A percentile compares a stretch with the other conserved stretches of the same genome.
phyloP scores from a whole-genome alignment of 2,888 invertebrate genomes.

The Polydrusus tereticollis region DNA sequence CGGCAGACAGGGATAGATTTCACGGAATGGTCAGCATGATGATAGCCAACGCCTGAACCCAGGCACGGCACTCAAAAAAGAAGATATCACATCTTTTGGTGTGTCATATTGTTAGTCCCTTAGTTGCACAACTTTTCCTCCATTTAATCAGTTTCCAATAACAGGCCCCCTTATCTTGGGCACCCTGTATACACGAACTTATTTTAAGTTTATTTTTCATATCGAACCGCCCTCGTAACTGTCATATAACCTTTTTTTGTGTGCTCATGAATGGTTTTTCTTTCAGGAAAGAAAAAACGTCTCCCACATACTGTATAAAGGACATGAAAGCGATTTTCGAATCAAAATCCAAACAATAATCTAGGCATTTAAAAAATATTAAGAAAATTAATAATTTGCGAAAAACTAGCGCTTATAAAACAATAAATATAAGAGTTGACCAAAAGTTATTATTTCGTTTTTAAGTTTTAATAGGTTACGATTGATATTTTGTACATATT shows the following conservation, averaged over 20 bases:
- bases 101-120: too few relatives aligned
- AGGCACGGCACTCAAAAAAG: too few relatives aligned
- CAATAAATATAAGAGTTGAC: constrained; percentile 31
- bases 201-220: too few relatives aligned
- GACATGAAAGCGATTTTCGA: constrained; percentile 89
- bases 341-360: constrained; percentile 72
- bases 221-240: too few relatives aligned
- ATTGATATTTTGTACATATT: constrained; percentile 24
- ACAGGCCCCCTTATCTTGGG: too few relatives aligned
- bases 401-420: constrained; percentile 18
- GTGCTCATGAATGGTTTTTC: constrained; percentile 32
- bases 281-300: constrained; percentile 77
- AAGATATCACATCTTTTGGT: too few relatives aligned
- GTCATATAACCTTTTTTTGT: too few relatives aligned
- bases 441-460: constrained; percentile 37
- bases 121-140: too few relatives aligned
- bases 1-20: too few relatives aligned
- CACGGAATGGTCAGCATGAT: too few relatives aligned
- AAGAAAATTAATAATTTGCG: constrained; percentile 25
- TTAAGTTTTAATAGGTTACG: constrained; percentile 19
- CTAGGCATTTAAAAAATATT: constrained; percentile 22
- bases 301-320: constrained; percentile 79
- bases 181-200: constrained; percentile 1
- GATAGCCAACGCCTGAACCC: too few relatives aligned
- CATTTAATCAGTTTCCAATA: too few relatives aligned